A percentile compares a stretch with the other conserved stretches of the same genome.
These are phyloP conservation scores for Halichoeres trimaculatus DNA, from an alignment of 2,113 vertebrate genomes.

Conservation along the genomic window DNA sequence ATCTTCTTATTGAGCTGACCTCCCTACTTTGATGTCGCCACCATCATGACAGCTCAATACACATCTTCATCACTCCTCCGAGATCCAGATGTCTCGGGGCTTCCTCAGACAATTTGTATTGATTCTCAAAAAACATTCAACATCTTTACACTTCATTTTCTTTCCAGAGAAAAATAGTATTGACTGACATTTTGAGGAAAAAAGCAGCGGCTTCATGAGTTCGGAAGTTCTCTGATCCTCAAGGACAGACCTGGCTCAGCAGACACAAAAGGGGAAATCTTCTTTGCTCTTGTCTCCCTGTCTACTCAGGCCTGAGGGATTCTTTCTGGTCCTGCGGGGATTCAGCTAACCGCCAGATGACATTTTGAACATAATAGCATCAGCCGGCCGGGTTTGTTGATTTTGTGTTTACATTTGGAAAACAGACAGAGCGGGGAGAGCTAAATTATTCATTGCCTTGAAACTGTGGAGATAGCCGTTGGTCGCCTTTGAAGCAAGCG, in stretches of 20 bases:
- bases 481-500: neutral
- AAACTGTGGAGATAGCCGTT: conserved; percentile 23
- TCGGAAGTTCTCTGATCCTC: conserved; percentile 36
- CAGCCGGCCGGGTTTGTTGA: conserved; percentile 24
- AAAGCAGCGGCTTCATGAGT: neutral
- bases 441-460: conserved; percentile 53
- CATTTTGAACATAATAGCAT: conserved; percentile 43
- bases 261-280: conserved; percentile 10
- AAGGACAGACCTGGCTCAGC: conserved; percentile 37
- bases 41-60: neutral
- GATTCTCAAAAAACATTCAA: conserved; percentile 37
- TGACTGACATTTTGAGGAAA: conserved; percentile 47
- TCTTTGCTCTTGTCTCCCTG: neutral
- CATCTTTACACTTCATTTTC: conserved; percentile 13
- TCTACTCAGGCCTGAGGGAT: conserved; percentile 17
- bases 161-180: conserved; percentile 28
- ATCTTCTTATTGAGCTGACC: conserved; percentile 22
- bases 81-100: neutral
- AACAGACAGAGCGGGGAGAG: neutral
- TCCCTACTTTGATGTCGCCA: conserved; percentile 1
- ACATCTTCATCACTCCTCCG: conserved; percentile 15
- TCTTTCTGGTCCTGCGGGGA: neutral
- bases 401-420: conserved; percentile 46
- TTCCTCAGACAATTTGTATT: conserved; percentile 28
- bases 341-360: conserved; percentile 20